Evolutionary conservation across 2,888 invertebrate species (phyloP).

Genomic region (Lamellibrachia columna): DNA sequence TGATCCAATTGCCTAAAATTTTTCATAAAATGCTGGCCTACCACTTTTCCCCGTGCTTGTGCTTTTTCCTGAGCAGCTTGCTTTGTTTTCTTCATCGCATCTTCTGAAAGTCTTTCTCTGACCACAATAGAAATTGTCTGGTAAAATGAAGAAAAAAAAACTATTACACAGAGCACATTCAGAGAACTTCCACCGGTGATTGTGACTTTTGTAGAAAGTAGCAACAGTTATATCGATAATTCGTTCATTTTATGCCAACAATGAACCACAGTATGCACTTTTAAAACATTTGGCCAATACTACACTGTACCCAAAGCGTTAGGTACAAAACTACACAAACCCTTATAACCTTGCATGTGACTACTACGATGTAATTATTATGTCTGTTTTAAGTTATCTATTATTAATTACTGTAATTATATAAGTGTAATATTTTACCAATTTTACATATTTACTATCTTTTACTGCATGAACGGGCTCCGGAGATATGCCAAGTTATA

Average conservation of each 20-base stretch:
- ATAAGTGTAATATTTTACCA: neutral
- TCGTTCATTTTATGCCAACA: neutral
- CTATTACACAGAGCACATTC: neutral
- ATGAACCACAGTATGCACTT: neutral
- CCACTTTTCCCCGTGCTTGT: neutral
- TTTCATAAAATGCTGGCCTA: constrained; percentile 19
- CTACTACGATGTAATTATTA: neutral
- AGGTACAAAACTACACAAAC: neutral
- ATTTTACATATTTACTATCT: neutral
- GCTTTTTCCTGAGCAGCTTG: constrained; percentile 29
- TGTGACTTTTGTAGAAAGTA: neutral
- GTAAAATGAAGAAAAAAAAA: constrained; percentile 34
- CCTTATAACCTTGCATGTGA: neutral
- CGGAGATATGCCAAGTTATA: neutral
- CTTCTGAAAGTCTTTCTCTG: constrained; percentile 66
- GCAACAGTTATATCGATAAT: neutral
- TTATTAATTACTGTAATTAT: constrained; percentile 20
- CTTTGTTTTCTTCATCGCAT: constrained; percentile 67
- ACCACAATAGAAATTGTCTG: constrained; percentile 61
- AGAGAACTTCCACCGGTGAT: too few species aligned
- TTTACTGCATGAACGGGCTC: neutral
- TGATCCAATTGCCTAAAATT: neutral
- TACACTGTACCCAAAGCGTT: neutral
- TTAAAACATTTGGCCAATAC: neutral
- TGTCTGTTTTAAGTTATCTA: neutral